Evolutionary conservation across 2,113 vertebrate genomes (phyloP), one percentile per base, ranked within the genome.

Genomic region (Sebastes fasciatus): DNA sequence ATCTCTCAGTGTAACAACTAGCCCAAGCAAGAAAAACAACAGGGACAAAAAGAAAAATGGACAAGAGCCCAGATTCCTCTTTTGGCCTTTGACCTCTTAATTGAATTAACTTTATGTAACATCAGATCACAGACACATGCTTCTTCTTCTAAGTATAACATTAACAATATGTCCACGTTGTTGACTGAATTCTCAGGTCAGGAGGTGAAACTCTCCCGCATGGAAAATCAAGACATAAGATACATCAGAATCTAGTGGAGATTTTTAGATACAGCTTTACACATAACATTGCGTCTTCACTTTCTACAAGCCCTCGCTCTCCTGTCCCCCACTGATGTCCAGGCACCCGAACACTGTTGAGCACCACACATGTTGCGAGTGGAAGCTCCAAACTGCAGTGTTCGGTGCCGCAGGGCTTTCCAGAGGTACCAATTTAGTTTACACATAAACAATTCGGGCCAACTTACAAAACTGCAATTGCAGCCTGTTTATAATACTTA

Each of bases 361-460:
- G 34, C 54, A 67, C 64, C 78, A 64, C 85, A 76, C 76, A 60
- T 54, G 51, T 43, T 70, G 52, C 3, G 8, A 48, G 48, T 5
- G 19, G 52, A 79, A 81, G 66, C 79, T 77, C 51, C 55, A 62
- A 60, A 79, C 48, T 23, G 66, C 75, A 83, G 73, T 40, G 83
- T 42, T 42, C 34, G 80, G 46, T 68, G 65, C 84, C 46, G 58
- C 78, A 10, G 82, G 84, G 70, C 75, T 83, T 87, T 80, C 84
- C 66, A 73, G 67, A 84, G 61, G 80, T 85, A 60, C 85, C 87
- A 88, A 90, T 93, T 92, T 91, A 66, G 84, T 90, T 86, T 74
- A 91, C 80, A 82, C 86, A 84, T 86, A 93, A 94, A 94, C 87
- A 93, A 88, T 83, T 74, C 68, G 10, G 46, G 58, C 70, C 65